Percentiles rank a stretch among this genome's conserved stretches.
Conservation (phyloP, 2,797 vertebrate species). For the Salarias fasciatus region DNA sequence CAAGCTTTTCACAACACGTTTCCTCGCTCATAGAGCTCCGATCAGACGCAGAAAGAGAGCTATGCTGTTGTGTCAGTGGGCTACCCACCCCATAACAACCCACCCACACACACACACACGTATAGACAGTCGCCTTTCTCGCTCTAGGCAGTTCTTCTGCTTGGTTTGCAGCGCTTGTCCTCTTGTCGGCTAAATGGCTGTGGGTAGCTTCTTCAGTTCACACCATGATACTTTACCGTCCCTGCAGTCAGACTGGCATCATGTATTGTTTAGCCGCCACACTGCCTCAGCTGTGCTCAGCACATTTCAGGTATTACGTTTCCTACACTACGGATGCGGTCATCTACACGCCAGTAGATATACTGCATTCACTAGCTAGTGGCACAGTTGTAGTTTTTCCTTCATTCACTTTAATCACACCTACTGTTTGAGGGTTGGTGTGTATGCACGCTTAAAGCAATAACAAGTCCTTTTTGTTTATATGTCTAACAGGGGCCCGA, state of each 20-base stretch:
- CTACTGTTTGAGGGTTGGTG: not conserved
- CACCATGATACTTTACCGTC: conserved; percentile 45
- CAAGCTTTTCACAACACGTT: conserved; percentile 32
- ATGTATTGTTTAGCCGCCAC: conserved; percentile 29
- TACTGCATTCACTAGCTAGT: not conserved
- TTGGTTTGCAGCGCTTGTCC: conserved; percentile 76
- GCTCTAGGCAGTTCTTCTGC: conserved; percentile 77
- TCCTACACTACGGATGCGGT: no score
- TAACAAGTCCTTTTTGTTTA: conserved; percentile 7
- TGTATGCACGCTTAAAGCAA: conserved; percentile 19
- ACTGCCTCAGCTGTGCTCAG: not conserved
- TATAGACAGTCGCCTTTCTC: conserved; percentile 19
- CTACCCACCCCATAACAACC: conserved; percentile 26
- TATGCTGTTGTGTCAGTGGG: conserved; percentile 36
- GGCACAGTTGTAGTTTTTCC: not conserved
- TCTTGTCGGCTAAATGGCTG: conserved; percentile 61
- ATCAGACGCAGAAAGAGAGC: conserved; percentile 28
- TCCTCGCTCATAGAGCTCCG: conserved; percentile 17
- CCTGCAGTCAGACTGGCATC: conserved; percentile 30
- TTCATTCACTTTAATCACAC: conserved; percentile 4
- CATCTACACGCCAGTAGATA: no score
- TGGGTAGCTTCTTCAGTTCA: conserved; percentile 50
- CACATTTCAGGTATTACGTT: conserved; percentile 3
- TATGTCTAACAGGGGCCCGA: conserved; percentile 13
- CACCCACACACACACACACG: no score